phyloP scores from a whole-genome alignment of 2,888 invertebrate species.

The Spicauda simplicius region DNA sequence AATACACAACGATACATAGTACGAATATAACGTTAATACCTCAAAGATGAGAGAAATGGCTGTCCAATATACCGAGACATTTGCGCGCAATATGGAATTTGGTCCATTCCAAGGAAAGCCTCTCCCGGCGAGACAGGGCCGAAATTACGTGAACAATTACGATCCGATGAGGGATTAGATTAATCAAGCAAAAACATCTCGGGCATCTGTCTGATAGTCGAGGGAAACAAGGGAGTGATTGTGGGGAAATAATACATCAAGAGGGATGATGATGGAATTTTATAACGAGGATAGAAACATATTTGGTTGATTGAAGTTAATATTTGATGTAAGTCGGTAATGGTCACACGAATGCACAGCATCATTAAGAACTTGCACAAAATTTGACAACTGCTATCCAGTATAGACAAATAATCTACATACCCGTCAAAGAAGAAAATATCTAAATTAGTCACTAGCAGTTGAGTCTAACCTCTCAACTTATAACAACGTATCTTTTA shows the following conservation, averaged over 20 bases:
- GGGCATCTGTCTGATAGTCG: conserved; percentile 5
- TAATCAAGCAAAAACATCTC: conserved; percentile 70
- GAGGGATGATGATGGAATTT: too few species aligned
- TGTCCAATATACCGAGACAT: conserved; percentile 21
- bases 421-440: too few species aligned
- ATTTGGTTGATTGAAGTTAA: too few species aligned
- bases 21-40: background rate
- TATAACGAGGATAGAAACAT: too few species aligned
- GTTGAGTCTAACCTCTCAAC: too few species aligned
- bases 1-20: background rate
- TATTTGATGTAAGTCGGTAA: too few species aligned
- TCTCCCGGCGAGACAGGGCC: conserved; percentile 34
- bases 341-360: too few species aligned
- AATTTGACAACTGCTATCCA: too few species aligned
- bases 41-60: conserved; percentile 22
- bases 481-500: too few species aligned
- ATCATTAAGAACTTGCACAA: too few species aligned
- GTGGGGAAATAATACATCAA: background rate
- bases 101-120: conserved; percentile 19
- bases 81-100: conserved; percentile 24
- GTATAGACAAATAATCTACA: too few species aligned
- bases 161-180: conserved; percentile 63
- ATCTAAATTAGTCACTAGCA: too few species aligned
- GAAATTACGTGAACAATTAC: conserved; percentile 59
- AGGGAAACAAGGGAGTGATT: background rate